Evolutionary conservation across 2,113 vertebrate genomes (phyloP), one percentile per base, ranked within the genome.

Genomic region (Leptocoma aspasia): DNA sequence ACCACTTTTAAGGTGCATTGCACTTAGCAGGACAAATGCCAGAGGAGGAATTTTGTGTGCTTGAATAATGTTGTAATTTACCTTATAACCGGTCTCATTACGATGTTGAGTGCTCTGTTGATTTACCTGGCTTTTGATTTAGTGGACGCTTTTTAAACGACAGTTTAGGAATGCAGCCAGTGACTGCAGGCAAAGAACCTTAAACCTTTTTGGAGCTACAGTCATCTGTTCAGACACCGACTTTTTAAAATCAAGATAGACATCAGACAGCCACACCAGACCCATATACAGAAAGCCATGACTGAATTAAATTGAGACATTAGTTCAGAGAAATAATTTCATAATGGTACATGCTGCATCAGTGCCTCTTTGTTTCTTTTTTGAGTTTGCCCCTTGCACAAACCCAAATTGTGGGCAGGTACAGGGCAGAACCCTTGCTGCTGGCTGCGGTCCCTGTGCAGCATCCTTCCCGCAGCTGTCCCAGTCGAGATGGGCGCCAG

Each of bases 1-100:
- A 54, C 61, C 81, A 45, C 42, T 82, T 89, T 42, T 31, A 86
- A 94, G 90, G 95, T 76, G 89, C 76, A 28, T 76, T 94, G 82
- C 65, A 56, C 82, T 95, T 80, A 64, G 83, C 81, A 94, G 86
- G 84, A 94, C 81, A 82, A 89, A 93, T 73, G 82, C 91, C 94
- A 92, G 80, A 92, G 92, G 75, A 95, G 72, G 88, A 92, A 96
- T 96, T 95, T 80, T 90, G 86, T 93, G 95, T 87, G 94, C 90
- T 85, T 95, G 92, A 96, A 95, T 96, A 96, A 97, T 96, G 94
- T 89, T 93, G 93, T 87, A 94, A 97, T 95, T 97, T 97, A 90
- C 91, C 87, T 94, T 92, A 30, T 93, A 94, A 81, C 68, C 2
- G 3, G 90, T 70, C 87, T 83, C 73, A 73, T 96, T 96, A 95